phyloP scores from a whole-genome alignment of 2,888 invertebrate species.

The Stenichneumon culpator region DNA sequence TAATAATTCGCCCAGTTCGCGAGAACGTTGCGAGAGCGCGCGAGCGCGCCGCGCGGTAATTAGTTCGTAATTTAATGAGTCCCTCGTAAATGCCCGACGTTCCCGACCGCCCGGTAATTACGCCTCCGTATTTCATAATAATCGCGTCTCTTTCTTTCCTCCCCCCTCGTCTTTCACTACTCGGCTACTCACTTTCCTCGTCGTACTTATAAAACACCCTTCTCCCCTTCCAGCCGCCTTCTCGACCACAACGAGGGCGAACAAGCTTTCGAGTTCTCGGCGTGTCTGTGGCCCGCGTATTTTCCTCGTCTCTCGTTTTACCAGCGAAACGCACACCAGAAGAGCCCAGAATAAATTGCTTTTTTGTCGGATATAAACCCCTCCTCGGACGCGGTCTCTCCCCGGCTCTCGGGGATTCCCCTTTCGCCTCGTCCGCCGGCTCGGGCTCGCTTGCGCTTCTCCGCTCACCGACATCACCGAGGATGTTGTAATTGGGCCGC shows the following conservation, averaged over 20 bases:
- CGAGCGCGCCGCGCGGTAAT: conserved; percentile 75
- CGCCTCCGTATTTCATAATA: conserved; percentile 82
- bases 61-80: conserved; percentile 84
- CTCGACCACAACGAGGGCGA: not conserved
- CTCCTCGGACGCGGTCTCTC: conserved; percentile 21
- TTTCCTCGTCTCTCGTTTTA: conserved; percentile 63
- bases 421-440: conserved; percentile 36
- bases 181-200: not conserved
- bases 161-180: conserved; percentile 25
- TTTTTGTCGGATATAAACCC: conserved; percentile 47
- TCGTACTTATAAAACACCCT: not conserved
- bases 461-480: conserved; percentile 22
- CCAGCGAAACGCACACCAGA: conserved; percentile 33
- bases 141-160: conserved; percentile 73
- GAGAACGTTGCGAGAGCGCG: not conserved
- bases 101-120: conserved; percentile 79
- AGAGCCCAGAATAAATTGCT: conserved; percentile 64
- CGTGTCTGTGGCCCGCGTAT: conserved; percentile 54
- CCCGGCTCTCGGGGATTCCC: conserved; percentile 42
- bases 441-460: not conserved
- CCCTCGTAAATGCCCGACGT: conserved; percentile 78
- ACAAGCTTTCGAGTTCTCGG: conserved; percentile 53
- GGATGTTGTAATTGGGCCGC: conserved; percentile 69
- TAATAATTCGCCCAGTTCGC: conserved; percentile 80
- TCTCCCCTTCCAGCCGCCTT: too few species aligned